Evolutionary conservation across 2,113 vertebrate species (phyloP).

Genomic region (Balaenoptera acutorostrata): DNA sequence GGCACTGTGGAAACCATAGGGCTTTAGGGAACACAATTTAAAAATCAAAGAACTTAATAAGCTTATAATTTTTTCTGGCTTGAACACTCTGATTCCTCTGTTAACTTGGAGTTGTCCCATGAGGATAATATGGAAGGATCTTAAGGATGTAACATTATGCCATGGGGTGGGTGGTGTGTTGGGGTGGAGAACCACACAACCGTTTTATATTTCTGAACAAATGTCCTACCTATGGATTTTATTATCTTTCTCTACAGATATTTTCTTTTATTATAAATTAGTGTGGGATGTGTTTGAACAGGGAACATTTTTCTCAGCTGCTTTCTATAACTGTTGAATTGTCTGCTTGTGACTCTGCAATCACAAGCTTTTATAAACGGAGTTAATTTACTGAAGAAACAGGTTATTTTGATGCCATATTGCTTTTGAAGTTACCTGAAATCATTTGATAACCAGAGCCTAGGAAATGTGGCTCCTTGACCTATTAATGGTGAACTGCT

Average conservation of each 20-base stretch:
- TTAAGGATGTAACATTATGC: neutral
- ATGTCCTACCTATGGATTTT: neutral
- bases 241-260: neutral
- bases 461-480: neutral
- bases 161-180: neutral
- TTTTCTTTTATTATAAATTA: neutral
- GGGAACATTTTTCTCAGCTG: neutral
- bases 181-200: neutral
- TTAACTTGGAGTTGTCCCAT: neutral
- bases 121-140: neutral
- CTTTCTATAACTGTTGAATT: constrained; percentile 1
- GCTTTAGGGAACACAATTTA: neutral
- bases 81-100: neutral
- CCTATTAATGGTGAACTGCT: neutral
- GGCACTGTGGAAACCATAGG: neutral
- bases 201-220: constrained; percentile 31
- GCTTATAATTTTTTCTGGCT: neutral
- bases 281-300: constrained; percentile 6
- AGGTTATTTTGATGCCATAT: neutral
- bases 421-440: constrained; percentile 7
- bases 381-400: neutral
- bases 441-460: neutral
- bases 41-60: neutral
- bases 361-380: neutral
- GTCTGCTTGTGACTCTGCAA: neutral